phyloP scores from a whole-genome alignment of 2,113 vertebrate genomes.

The Aldabrachelys gigantea region DNA sequence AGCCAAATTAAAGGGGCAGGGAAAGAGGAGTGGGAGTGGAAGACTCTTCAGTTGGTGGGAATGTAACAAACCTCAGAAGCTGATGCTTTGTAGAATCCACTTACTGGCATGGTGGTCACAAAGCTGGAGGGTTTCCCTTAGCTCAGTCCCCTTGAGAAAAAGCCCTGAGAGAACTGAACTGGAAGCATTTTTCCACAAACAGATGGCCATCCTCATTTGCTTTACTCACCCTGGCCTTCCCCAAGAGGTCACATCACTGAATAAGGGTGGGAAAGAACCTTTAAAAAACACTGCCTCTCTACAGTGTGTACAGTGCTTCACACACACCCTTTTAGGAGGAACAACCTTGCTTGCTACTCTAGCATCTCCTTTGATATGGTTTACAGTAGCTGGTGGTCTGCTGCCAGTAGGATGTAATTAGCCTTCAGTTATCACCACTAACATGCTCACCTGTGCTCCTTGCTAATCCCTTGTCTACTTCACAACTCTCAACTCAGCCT shows the following conservation, averaged over 20 bases:
- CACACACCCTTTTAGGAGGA: fast-evolving
- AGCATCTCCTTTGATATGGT: neutral
- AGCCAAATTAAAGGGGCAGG: neutral
- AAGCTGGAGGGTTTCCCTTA: fast-evolving
- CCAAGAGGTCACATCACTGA: fast-evolving
- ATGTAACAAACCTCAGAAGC: neutral
- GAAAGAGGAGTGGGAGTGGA: neutral
- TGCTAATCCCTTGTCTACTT: neutral
- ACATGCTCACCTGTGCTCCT: neutral
- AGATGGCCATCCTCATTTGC: fast-evolving
- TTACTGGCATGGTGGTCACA: fast-evolving
- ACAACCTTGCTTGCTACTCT: fast-evolving
- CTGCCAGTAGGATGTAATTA: neutral
- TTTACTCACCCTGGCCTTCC: fast-evolving
- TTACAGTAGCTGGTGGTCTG: fast-evolving
- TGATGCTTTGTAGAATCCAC: neutral
- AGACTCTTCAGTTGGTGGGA: neutral
- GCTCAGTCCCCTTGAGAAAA: neutral
- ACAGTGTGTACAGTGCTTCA: fast-evolving
- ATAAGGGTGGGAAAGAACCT: neutral
- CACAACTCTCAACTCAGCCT: neutral
- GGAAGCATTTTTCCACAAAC: fast-evolving
- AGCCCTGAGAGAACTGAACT: fast-evolving
- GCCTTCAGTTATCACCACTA: neutral
- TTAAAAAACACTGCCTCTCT: fast-evolving